Base-by-base conservation (phyloP, 2,797 vertebrate species). In the Aselliscus stoliczkanus region DNA sequence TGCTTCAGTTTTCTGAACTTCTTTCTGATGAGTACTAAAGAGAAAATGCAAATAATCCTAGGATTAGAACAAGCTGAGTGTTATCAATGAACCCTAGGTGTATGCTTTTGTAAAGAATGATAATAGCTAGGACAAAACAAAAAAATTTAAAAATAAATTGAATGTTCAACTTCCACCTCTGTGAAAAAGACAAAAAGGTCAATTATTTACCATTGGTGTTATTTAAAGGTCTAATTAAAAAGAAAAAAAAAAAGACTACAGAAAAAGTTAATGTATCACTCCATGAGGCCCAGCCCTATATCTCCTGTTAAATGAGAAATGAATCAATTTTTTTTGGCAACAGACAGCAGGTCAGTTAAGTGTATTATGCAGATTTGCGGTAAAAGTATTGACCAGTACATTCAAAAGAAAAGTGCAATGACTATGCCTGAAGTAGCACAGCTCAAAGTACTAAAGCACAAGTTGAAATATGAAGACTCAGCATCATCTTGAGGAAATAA, bases 321-420 rank as follows among this genome's bases (percentile, higher is more conserved):
- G 37, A 91, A 10, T 4, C 17, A 31, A 34, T 13, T 20, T 0
- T 54, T 12, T 81, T 62, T 50, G 23, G 15, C 37, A 64, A 44
- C 3, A 65, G 39, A 20, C 0, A 20, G 31, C 7, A 13, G 31
- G 17, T 39, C 69, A 52, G 14, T 15, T 44, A 81, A 72, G 21
- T 31, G 12, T 62, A 37, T 47, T 67, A 83, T 1, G 10, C 8
- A 80, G 27, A 96, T 83, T 65, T 86, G 27, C 21, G 52, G 15
- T 25, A 54, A 31, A 93, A 44, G 56, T 47, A 65, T 10, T 21
- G 39, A 94, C 75, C 5, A 31, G 20, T 17, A 93, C 95, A 84
- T 96, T 88, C 62, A 85, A 89, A 89, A 86, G 72, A 93, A 85
- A 5, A 95, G n/a, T 13, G 70, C 10, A 86, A 65, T 11, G 25